Conservation (phyloP, 1,140 invertebrate genomes). For the Bemisia tabaci region DNA sequence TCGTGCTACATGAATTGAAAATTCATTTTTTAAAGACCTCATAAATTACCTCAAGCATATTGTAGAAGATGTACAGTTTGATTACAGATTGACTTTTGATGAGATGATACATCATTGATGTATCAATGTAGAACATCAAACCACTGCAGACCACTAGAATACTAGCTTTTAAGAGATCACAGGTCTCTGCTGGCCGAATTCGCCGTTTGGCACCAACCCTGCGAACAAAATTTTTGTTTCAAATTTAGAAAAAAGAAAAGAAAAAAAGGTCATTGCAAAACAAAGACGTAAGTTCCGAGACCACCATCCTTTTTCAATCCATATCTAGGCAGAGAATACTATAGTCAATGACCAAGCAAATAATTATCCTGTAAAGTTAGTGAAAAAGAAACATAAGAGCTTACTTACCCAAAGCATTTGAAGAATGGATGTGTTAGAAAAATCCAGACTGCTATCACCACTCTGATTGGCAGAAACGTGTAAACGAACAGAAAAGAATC, state of each 20-base stretch:
- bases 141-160: conserved; percentile 73
- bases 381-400: no score
- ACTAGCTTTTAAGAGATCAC: conserved; percentile 87
- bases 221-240: no score
- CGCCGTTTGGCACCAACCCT: conserved; percentile 26
- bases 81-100: conserved; percentile 98
- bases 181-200: conserved; percentile 83
- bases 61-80: conserved; percentile 98
- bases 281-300: no score
- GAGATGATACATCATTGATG: conserved; percentile 96
- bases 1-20: no score
- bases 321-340: no score
- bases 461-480: conserved; percentile 90
- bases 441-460: conserved; percentile 71
- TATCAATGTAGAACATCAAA: conserved; percentile 83
- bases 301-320: no score
- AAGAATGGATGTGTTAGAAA: conserved; percentile 54
- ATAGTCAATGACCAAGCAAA: no score
- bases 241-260: not conserved
- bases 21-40: no score
- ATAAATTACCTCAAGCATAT: conserved; percentile 83
- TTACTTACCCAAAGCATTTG: conserved; percentile 51
- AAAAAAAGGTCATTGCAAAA: not conserved
- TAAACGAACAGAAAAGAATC: conserved; percentile 97
- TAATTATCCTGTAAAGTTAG: no score